Evolutionary conservation across 2,797 vertebrate species (phyloP).

Genomic region (Lophius americanus): DNA sequence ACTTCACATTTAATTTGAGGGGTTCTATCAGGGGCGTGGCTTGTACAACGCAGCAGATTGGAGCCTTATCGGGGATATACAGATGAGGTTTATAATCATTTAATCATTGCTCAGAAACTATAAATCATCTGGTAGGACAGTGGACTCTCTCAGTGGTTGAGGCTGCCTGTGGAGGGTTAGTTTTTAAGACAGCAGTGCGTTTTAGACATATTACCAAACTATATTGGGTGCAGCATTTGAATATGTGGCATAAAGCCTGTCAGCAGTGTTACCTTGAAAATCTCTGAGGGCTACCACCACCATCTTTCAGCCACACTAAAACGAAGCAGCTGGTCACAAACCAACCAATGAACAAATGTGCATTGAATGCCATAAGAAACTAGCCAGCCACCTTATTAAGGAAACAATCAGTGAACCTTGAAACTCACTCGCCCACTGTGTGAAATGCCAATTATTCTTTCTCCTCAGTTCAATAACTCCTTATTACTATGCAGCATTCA

Average conservation of each 20-base stretch:
- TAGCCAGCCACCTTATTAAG: constrained; percentile 31
- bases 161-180: background rate
- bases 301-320: constrained; percentile 15
- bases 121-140: constrained; percentile 5
- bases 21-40: too few species aligned
- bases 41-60: too few species aligned
- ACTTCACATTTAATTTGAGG: too few species aligned
- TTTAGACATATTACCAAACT: background rate
- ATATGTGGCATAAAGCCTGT: constrained; percentile 11
- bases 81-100: too few species aligned
- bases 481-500: constrained; percentile 53
- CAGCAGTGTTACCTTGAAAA: constrained; percentile 20
- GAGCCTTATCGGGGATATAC: too few species aligned
- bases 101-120: background rate
- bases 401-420: constrained; percentile 36
- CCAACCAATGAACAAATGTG: constrained; percentile 39
- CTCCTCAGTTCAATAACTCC: constrained; percentile 38
- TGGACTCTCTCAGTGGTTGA: background rate
- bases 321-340: constrained; percentile 35
- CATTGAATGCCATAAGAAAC: constrained; percentile 15
- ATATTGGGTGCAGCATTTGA: background rate
- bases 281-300: constrained; percentile 16
- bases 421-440: constrained; percentile 25
- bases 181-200: background rate
- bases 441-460: constrained; percentile 55